Evolutionary conservation across 2,797 vertebrate species (phyloP), one percentile per base, ranked within the genome.

Genomic region (Coccyzus lansbergi): DNA sequence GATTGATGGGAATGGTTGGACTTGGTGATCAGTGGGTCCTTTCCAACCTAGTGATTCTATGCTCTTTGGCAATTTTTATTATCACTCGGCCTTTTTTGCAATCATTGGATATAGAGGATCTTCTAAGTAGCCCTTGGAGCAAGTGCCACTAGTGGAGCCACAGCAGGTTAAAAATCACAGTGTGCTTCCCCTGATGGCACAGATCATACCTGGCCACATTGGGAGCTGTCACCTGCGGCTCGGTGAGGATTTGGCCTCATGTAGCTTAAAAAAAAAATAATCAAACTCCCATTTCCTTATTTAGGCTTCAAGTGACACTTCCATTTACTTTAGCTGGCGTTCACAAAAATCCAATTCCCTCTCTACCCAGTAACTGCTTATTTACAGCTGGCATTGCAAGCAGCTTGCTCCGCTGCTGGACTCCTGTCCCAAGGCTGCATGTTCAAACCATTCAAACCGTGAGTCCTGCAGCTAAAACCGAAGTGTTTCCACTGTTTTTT

Each of bases 321-420:
- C 38, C 34, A 79, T 31, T 90, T 92, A 86, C 42, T 90, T 86
- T 83, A 89, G 81, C 42, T 65, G 76, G 76, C 34, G 2, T 65
- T 83, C 89, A 87, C 77, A 83, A 92, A 95, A 91, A 90, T 77
- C 90, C 88, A 84, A 63, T 94, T 94, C 88, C 18, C 17, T 86
- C 56, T 93, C 44, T 89, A 18, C 26, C 21, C 20, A 2, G 60
- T 0, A 0, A 44, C 70, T 79, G 64, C 83, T 94, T 84, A 76
- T 52, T 82, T 92, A 75, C 21, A 5, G 49, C 75, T 18, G 40
- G 56, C 0, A 0, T 22, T 79, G 77, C 52, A 0, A 3, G 77
- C 46, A 9, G 51, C 69, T 86, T 18, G 56, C 31, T 60, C 31
- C 22, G 31, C 82, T 86, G 64, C 69, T 0, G 1, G 38, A 26